A percentile compares a stretch with the other conserved stretches of the same genome.
Conservation (phyloP, 2,113 vertebrate genomes). For the Etia nguti region DNA sequence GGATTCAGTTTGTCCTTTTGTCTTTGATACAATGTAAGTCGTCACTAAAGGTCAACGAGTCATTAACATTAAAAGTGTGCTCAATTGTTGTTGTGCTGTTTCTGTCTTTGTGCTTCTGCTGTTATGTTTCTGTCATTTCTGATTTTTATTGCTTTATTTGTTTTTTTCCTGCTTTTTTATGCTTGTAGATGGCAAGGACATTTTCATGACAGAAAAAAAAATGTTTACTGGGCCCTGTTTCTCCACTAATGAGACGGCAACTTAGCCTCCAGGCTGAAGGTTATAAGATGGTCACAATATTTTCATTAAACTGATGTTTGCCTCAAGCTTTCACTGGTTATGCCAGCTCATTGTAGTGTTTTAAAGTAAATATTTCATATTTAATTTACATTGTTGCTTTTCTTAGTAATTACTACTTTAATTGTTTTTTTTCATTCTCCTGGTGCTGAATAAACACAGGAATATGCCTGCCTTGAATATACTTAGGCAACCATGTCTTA, state of each 20-base stretch:
- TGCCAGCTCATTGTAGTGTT: slow-evolving; percentile 5
- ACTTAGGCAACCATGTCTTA: neutral
- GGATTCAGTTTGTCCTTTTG: neutral
- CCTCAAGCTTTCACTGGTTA: neutral
- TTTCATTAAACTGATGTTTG: slow-evolving; percentile 35
- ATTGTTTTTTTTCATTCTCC: neutral
- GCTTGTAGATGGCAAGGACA: neutral
- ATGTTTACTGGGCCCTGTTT: neutral
- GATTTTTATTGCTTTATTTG: neutral
- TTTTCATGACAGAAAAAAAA: neutral
- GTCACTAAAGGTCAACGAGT: neutral
- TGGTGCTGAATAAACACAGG: neutral
- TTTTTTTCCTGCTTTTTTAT: neutral
- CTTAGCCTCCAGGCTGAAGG: slow-evolving; percentile 5
- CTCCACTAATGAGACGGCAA: slow-evolving; percentile 13
- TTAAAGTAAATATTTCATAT: slow-evolving; percentile 37
- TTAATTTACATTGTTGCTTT: neutral
- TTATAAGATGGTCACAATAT: slow-evolving; percentile 15
- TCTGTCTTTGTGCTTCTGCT: neutral
- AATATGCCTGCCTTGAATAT: neutral
- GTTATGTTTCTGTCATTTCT: neutral
- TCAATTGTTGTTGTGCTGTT: neutral
- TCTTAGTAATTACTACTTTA: neutral
- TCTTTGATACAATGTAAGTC: neutral
- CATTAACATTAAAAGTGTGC: neutral